Base-by-base conservation (phyloP, 2,797 vertebrate species). In the Enteromius unitaeniatus region DNA sequence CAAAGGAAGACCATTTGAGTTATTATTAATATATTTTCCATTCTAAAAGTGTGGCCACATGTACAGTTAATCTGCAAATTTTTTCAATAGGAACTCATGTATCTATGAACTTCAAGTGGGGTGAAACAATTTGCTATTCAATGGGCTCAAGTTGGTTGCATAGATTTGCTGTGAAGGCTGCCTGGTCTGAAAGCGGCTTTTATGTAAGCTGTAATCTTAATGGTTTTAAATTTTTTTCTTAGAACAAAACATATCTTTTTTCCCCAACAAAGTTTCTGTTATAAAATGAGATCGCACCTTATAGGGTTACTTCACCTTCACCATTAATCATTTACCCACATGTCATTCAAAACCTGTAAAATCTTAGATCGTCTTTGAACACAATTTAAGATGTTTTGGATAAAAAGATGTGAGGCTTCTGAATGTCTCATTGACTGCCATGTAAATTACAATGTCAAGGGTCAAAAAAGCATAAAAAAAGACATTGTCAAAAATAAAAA, bases 61-160 rank as follows among this genome's bases (percentile, higher is more conserved):
- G 4, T 67, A 67, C 8, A 0, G 3, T 67, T 67, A 8, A 19
- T 19, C 64, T 37, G 64, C 0, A 9, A 1, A 4, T 67, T 67
- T 67, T 65, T 64, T 34, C 5, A 8, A 34, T 31, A 19, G 62
- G 14, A 34, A 65, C 31, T 28, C 15, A 19, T 34, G 62, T 2
- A 19, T 17, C 1, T 31, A 7, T 34, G 62, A 65, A 64, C 14
- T 62, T 60, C 58, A 60, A 1, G 2, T 1, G 1, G n/a, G 55
- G n/a, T 0, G n/a, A 60, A 28, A 8, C 1, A 31, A 17, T 31
- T 60, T 0, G 0, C 58, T 6, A 26, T 0, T 2, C 28, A 65
- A 10, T 37, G 28, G 31, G 8, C 34, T 67, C 3, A 34, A 37
- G 19, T 19, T 37, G 31, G 31, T 67, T 9, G 8, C 17, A 21